Evolutionary conservation across 2,797 vertebrate genomes (phyloP).

Genomic region (Sebastiscus albofasciatus): DNA sequence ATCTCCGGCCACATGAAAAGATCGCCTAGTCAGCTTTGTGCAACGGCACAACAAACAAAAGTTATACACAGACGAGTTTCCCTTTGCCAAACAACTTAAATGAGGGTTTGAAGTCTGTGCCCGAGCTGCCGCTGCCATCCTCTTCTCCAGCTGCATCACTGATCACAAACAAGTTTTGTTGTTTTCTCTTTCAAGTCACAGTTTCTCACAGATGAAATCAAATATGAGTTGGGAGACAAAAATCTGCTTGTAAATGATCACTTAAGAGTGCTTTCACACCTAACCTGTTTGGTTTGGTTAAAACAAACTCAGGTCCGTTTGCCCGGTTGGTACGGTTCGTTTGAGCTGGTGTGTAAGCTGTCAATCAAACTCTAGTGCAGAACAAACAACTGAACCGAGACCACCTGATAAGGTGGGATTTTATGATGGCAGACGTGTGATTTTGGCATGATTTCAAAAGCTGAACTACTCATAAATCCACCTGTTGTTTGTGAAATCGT

Average conservation of each 20-base stretch:
- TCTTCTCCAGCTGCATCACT: conserved; percentile 2
- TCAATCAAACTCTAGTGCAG: too few species aligned
- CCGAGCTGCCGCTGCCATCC: conserved; percentile 8
- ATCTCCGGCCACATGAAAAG: conserved; percentile 55
- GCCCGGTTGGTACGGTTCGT: too few species aligned
- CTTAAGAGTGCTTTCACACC: too few species aligned
- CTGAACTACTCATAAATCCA: too few species aligned
- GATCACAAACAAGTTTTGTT: conserved; percentile 18
- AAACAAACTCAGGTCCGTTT: too few species aligned
- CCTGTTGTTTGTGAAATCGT: too few species aligned
- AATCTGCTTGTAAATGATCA: neutral
- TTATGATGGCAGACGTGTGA: too few species aligned
- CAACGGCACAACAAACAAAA: conserved; percentile 55
- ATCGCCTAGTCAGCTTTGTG: conserved; percentile 16
- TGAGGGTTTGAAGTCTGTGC: conserved; percentile 42
- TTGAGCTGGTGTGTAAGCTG: too few species aligned
- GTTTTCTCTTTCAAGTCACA: neutral
- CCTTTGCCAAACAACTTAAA: conserved; percentile 48
- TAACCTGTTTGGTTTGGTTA: too few species aligned
- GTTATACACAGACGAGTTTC: conserved; percentile 45
- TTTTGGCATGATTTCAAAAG: too few species aligned
- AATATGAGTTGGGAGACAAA: neutral
- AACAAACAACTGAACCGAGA: too few species aligned
- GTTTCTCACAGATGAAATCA: conserved; percentile 18
- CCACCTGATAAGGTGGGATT: too few species aligned